Base-by-base conservation (phyloP, 2,113 vertebrate genomes). In the Pavo muticus region DNA sequence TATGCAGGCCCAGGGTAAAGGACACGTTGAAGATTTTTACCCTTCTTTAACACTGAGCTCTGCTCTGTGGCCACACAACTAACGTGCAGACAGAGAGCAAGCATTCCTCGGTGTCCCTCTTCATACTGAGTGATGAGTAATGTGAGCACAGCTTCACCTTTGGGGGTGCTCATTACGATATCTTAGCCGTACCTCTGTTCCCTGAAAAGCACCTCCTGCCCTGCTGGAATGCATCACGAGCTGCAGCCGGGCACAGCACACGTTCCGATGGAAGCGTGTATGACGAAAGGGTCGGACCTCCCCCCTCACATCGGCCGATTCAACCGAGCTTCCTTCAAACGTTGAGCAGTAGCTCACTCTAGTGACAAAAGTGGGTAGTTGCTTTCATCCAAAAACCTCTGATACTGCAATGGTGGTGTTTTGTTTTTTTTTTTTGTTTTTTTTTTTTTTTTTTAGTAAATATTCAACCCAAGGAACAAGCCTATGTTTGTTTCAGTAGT, bases 271-370 rank as follows among this genome's bases (percentile, higher is more conserved):
- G 11, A 69, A 48, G 11, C 0, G 14, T 10, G 11, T 3, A 6
- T 1, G 75, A 6, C 40, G 8, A 44, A 54, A 14, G 0, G 59
- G 13, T 65, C 5, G 54, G 23, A 20, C 44, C 13, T 14, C 42
- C 8, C 35, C 24, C 27, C 9, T 6, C 35, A 19, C 4, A 14
- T 1, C 29, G 39, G 13, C 40, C 39, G n/a, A 17, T 6, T 29
- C 1, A 54, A 61, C 47, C n/a, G 1, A 20, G 12, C 35, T 27
- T 5, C 2, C 9, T 4, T 8, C 85, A 97, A 91, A 97, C 87
- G 54, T 97, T 68, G 76, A 70, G 32, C 95, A 76, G 92, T 91
- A 97, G 96, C 97, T 60, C 98, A 1, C 95, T 97, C 98, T 96
- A 90, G 95, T 94, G 98, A 57, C 76, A 20, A 37, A 76, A 35